These are phyloP conservation scores for Peromyscus attwateri DNA, from an alignment of 2,797 vertebrate species.

Conservation along the genomic window DNA sequence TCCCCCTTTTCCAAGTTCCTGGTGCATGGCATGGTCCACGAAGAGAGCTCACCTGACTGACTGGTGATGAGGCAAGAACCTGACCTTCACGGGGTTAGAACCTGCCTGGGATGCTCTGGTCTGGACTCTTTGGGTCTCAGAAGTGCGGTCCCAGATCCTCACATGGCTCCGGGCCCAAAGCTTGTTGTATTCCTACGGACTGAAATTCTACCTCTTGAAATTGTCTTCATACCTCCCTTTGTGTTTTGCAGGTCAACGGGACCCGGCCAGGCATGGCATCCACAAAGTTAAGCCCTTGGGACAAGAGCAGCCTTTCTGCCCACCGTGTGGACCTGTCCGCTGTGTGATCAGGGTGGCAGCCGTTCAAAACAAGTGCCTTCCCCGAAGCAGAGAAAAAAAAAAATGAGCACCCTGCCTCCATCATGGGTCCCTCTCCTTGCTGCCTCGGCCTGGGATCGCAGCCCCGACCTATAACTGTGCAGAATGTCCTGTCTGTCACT, in stretches of 20 bases:
- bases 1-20: fast-evolving
- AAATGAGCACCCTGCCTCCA: constrained; percentile 14
- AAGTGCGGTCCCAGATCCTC: neutral
- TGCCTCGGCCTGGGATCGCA: constrained; percentile 12
- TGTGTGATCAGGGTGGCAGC: constrained; percentile 87
- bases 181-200: too few species aligned
- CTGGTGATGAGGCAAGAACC: too few species aligned
- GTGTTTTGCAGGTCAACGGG: constrained; percentile 93
- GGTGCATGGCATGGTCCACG: fast-evolving
- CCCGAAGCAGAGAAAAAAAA: neutral
- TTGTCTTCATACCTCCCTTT: neutral
- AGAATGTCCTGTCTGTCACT: neutral
- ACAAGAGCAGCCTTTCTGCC: constrained; percentile 95
- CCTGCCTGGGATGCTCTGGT: neutral
- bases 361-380: constrained; percentile 35
- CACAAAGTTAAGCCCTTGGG: constrained; percentile 96
- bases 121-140: neutral
- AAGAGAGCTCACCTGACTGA: neutral
- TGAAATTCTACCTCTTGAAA: neutral
- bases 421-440: constrained; percentile 40
- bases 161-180: neutral
- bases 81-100: neutral
- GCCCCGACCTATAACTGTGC: constrained; percentile 13
- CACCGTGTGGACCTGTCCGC: constrained; percentile 96
- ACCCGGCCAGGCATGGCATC: constrained; percentile 93